Evolutionary conservation across 2,888 invertebrate species (phyloP).

Genomic region (Eilema griseolum): DNA sequence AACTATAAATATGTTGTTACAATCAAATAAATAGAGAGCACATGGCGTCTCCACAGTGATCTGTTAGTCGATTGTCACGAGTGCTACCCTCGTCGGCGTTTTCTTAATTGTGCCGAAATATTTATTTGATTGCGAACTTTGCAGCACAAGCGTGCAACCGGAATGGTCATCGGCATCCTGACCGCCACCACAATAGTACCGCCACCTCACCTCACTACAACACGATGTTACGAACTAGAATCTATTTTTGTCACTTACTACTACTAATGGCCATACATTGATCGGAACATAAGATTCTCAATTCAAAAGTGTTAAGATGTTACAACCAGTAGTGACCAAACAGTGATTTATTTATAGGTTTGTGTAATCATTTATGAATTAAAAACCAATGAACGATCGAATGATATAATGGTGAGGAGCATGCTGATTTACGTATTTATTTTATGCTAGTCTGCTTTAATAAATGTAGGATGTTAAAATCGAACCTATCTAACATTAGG

Average conservation of each 20-base stretch:
- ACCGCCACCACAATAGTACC: constrained; percentile 74
- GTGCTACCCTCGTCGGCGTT: constrained; percentile 85
- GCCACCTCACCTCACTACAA: constrained; percentile 58
- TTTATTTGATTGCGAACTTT: constrained; percentile 86
- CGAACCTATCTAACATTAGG: neutral
- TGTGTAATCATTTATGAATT: constrained; percentile 27
- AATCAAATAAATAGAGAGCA: constrained; percentile 44
- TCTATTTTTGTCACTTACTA: constrained; percentile 60
- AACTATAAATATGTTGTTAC: neutral
- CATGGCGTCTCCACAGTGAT: constrained; percentile 65
- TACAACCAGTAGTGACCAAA: constrained; percentile 18
- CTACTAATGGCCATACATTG: constrained; percentile 26
- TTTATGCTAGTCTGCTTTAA: constrained; percentile 23
- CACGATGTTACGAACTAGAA: constrained; percentile 66
- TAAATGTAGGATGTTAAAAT: neutral
- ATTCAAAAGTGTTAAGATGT: constrained; percentile 27
- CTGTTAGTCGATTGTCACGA: constrained; percentile 80
- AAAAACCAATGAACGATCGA: constrained; percentile 34
- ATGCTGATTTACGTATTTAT: constrained; percentile 27
- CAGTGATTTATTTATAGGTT: constrained; percentile 30
- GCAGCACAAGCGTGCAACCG: constrained; percentile 83
- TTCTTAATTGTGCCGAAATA: constrained; percentile 88
- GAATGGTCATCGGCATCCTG: constrained; percentile 85
- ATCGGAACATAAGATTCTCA: constrained; percentile 34
- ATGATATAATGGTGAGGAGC: constrained; percentile 23